These are phyloP conservation scores for Watsonalla binaria DNA, from an alignment of 2,888 invertebrate species.

Conservation along the genomic window DNA sequence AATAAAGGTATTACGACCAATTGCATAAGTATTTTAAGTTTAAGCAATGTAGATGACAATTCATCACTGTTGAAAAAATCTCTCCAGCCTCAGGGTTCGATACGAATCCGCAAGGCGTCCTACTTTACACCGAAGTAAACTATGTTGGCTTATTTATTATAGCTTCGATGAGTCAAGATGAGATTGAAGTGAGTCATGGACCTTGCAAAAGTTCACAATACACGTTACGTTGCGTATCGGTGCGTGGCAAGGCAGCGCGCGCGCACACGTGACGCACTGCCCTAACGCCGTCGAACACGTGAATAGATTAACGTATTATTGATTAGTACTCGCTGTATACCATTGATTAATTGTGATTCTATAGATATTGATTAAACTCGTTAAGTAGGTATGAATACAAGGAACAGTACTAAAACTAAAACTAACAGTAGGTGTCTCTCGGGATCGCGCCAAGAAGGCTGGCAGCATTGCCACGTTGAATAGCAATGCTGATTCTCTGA, in stretches of 20 bases:
- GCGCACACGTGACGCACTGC: constrained; percentile 3
- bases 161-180: constrained; percentile 4
- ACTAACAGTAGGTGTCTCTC: too few species aligned
- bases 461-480: too few species aligned
- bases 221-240: not conserved
- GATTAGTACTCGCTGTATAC: not conserved
- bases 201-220: not conserved
- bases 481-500: too few species aligned
- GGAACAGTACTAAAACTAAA: too few species aligned
- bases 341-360: not conserved
- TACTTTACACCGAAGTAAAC: not conserved
- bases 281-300: not conserved
- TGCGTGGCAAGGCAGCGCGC: not conserved
- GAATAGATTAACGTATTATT: not conserved
- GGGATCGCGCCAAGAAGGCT: too few species aligned
- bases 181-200: constrained; percentile 4
- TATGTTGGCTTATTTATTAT: constrained; percentile 2
- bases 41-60: not conserved
- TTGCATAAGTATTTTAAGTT: not conserved
- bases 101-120: not conserved
- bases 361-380: too few species aligned
- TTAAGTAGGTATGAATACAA: too few species aligned
- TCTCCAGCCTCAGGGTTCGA: not conserved
- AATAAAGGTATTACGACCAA: not conserved
- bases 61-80: not conserved